Base-by-base conservation (phyloP, 2,113 vertebrate species). In the Brienomyrus brachyistius region DNA sequence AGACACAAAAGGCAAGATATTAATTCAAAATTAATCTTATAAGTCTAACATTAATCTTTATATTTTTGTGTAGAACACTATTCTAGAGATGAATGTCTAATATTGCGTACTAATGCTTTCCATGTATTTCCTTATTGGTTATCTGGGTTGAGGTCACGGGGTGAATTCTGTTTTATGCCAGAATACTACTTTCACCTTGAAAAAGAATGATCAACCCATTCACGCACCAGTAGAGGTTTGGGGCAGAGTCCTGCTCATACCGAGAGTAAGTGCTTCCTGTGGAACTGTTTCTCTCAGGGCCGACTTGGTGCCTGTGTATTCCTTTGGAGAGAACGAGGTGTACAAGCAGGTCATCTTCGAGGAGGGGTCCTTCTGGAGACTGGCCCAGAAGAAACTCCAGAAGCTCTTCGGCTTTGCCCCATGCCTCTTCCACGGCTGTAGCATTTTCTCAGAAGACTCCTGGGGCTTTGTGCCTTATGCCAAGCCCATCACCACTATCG, bases 381-480 rank as follows among this genome's bases (percentile, higher is more conserved):
- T 91, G 93, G 56, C 98, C 11, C 98, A 99, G 92, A 98, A 93
- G 94, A 97, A 93, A 92, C 93, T 99, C 82, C 98, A 99, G 95
- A 99, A 99, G 93, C 91, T 98, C 54, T 88, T 98, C 1, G 98
- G 98, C 50, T 99, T 99, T 45, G 98, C 98, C 10, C 98, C 98
- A 0, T 99, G 98, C 87, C 92, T 99, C 89, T 99, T 99, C 92
- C 97, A 98, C 1, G 98, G 98, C 88, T 97, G 97, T 90, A 97
- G 98, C 23, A 94, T 99, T 90, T 98, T 99, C 93, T 98, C 96
- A 5, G 94, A 95, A 0, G 95, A 97, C 92, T 97, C 96, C 19
- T 98, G 97, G 97, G 98, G 98, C 0, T 90, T 99, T 40, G 92
- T 99, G 92, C 98, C 98, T 27, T 99, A 96, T 90, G 91, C 96